A percentile compares a stretch with the other conserved stretches of the same genome.
These are phyloP conservation scores for Zygaena filipendulae DNA, from an alignment of 2,888 invertebrate species.

Conservation along the genomic window DNA sequence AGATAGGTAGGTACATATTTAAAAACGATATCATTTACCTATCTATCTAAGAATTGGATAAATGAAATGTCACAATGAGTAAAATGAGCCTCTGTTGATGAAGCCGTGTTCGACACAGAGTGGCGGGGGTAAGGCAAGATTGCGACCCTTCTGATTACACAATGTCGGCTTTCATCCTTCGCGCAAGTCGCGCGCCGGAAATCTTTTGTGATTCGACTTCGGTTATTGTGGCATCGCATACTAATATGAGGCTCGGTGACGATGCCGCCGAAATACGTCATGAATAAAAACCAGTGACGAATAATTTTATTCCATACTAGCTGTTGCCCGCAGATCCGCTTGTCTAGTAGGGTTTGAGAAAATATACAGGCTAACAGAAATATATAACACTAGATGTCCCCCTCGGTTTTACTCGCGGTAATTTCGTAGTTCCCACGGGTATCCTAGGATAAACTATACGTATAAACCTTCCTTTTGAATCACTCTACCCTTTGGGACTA, in stretches of 20 bases:
- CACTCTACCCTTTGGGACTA: too few relatives aligned
- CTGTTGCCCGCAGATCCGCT: too few relatives aligned
- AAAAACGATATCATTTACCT: too few relatives aligned
- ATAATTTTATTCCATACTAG: too few relatives aligned
- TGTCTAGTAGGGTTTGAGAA: slow-evolving; percentile 13
- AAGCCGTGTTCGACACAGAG: slow-evolving; percentile 57
- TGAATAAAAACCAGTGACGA: slow-evolving; percentile 30
- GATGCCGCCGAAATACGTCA: slow-evolving; percentile 47
- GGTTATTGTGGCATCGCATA: slow-evolving; percentile 63
- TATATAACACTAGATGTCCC: too few relatives aligned
- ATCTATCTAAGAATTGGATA: too few relatives aligned
- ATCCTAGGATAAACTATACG: too few relatives aligned
- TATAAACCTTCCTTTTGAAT: too few relatives aligned
- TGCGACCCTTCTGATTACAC: slow-evolving; percentile 69
- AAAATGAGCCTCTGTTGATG: slow-evolving; percentile 60
- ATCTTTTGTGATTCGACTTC: slow-evolving; percentile 67
- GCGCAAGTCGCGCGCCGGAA: slow-evolving; percentile 66
- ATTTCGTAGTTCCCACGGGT: too few relatives aligned
- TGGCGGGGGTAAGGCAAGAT: slow-evolving; percentile 52
- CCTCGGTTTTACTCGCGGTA: too few relatives aligned
- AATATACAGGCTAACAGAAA: slow-evolving; percentile 21
- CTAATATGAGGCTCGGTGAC: slow-evolving; percentile 55
- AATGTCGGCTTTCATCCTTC: slow-evolving; percentile 66
- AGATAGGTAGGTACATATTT: too few relatives aligned
- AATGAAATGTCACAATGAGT: slow-evolving; percentile 58